Conservation (phyloP, 2,113 vertebrate genomes). For the Nestor notabilis region DNA sequence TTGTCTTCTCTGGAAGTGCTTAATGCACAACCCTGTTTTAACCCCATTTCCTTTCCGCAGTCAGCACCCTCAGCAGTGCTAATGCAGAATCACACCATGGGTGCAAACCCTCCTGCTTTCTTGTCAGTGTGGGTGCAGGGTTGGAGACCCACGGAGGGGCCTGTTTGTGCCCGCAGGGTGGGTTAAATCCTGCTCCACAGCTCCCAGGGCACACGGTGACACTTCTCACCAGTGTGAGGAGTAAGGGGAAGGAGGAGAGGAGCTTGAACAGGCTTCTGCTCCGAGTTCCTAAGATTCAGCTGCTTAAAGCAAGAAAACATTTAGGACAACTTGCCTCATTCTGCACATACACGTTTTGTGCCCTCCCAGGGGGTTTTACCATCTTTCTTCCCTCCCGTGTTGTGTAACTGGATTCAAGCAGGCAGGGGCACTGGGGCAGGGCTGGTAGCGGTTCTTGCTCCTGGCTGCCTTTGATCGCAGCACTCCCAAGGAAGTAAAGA, state of each 20-base stretch:
- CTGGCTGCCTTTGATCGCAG: neutral
- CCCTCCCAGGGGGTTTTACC: neutral
- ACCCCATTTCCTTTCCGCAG: neutral
- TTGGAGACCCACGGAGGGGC: neutral
- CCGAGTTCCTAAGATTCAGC: neutral
- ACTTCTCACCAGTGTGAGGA: fast-evolving
- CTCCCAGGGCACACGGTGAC: fast-evolving
- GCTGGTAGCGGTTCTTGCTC: neutral
- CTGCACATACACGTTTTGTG: fast-evolving
- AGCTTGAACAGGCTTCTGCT: fast-evolving
- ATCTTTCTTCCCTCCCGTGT: fast-evolving
- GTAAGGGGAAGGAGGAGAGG: neutral
- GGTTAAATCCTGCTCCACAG: fast-evolving
- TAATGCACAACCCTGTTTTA: fast-evolving
- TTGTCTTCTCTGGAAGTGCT: neutral
- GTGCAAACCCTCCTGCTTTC: fast-evolving
- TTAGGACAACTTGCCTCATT: neutral
- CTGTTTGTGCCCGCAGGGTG: fast-evolving
- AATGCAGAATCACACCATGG: neutral
- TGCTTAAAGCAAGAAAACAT: neutral
- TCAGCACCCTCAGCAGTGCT: neutral
- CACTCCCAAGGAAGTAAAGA: neutral
- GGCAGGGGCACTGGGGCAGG: fast-evolving
- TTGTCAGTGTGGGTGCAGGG: neutral
- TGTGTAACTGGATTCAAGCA: neutral